phyloP scores from a whole-genome alignment of 2,113 vertebrate genomes.

The Antechinus flavipes region DNA sequence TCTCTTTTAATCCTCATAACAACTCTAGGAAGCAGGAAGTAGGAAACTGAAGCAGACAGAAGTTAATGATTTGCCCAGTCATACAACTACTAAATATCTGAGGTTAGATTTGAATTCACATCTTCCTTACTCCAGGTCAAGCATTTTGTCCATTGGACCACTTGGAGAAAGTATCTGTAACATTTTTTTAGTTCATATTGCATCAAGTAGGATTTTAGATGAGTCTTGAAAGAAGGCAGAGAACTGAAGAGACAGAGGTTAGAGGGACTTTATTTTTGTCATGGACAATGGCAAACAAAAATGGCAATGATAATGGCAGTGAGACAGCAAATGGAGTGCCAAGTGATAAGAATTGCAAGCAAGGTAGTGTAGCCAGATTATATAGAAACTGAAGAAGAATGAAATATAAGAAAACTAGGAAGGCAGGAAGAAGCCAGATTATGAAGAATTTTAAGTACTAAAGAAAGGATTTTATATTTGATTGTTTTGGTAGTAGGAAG shows the following conservation, averaged over 20 bases:
- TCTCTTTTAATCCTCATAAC: not conserved
- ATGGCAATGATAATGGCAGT: not conserved
- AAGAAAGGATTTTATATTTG: not conserved
- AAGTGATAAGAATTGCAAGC: not conserved
- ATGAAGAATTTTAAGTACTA: not conserved
- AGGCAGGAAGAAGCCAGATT: not conserved
- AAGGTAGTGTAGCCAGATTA: not conserved
- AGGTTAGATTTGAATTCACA: too few relatives aligned
- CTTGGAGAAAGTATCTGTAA: not conserved
- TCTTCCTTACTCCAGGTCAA: not conserved
- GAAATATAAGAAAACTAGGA: not conserved
- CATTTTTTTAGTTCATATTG: not conserved
- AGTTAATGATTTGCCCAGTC: not conserved
- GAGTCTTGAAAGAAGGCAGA: not conserved
- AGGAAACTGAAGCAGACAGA: too few relatives aligned
- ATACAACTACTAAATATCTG: too few relatives aligned
- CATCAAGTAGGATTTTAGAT: not conserved
- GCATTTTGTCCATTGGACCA: not conserved
- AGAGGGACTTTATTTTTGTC: not conserved
- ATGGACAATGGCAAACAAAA: not conserved
- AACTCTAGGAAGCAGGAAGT: not conserved
- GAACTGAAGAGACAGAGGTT: not conserved
- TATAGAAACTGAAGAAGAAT: not conserved
- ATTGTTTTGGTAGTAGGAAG: not conserved
- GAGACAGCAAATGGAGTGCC: not conserved